Base-by-base conservation (phyloP, 1,140 invertebrate genomes). In the Drosophila pruinosa region DNA sequence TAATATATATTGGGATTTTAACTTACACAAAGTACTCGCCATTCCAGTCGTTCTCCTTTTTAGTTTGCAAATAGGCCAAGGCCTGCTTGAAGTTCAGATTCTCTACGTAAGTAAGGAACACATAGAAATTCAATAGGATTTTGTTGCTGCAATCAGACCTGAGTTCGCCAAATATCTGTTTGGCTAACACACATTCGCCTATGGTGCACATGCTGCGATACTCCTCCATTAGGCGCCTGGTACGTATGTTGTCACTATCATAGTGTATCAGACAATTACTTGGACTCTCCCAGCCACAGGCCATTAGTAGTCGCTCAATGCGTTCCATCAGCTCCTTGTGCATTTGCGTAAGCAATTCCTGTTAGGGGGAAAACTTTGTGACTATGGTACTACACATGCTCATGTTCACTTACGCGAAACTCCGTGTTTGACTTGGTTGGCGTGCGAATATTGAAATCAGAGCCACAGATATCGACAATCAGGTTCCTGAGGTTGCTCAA, bases 331-430 rank as follows among this genome's bases (percentile, higher is more conserved):
- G 58, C 43, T 82, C 75, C 28, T 72, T 64, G 36, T 82, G 71
- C 82, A 88, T 82, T 31, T 88, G 82, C 0, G 82, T 88, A 0
- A 88, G 34, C 82, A 88, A 88, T 36, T 82, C 75, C 82, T 88
- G 7, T 6, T n/a, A 8, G 3, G n/a, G n/a, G n/a, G n/a, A n/a
- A n/a, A n/a, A n/a, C n/a, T n/a, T n/a, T n/a, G n/a, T n/a, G 0
- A 31, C 7, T 17, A 1, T 47, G n/a, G 5, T 4, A 22, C 6
- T n/a, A 4, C 17, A 43, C 2, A 4, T 21, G 7, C 7, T 19
- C 1, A 7, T 2, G 31, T 2, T n/a, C 4, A 31, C 82, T 24
- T 53, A 89, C 82, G 3, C 82, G 76, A 53, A 88, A 88, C 38
- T 88, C 75, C 17, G 82, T 58, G 38, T 88, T 88, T 1, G 59